These are phyloP conservation scores for Chitala chitala DNA, from an alignment of 2,113 vertebrate genomes.

Conservation along the genomic window DNA sequence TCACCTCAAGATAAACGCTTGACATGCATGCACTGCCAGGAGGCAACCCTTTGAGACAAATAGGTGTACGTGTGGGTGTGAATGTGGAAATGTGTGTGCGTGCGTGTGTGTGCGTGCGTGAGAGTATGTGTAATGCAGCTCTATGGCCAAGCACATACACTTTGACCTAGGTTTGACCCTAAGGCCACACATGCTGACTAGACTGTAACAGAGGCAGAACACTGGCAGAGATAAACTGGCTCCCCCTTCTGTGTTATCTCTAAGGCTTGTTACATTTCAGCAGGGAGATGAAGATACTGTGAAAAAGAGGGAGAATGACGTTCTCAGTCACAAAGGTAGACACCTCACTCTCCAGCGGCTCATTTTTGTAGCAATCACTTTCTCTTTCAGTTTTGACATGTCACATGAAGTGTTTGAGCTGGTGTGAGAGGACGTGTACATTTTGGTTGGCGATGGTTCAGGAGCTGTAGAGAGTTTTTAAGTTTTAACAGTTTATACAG, in stretches of 20 bases:
- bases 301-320: neutral
- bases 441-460: neutral
- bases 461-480: neutral
- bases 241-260: slow-evolving; percentile 50
- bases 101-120: neutral
- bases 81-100: neutral
- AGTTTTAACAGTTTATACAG: neutral
- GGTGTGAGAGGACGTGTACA: slow-evolving; percentile 9
- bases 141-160: neutral
- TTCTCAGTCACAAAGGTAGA: neutral
- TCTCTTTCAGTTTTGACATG: slow-evolving; percentile 51
- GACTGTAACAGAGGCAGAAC: neutral
- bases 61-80: neutral
- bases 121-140: neutral
- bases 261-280: slow-evolving; percentile 63
- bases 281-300: slow-evolving; percentile 19
- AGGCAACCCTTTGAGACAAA: neutral
- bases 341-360: slow-evolving; percentile 47
- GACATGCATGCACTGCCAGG: neutral
- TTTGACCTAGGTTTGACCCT: slow-evolving; percentile 9
- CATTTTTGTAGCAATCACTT: slow-evolving; percentile 60
- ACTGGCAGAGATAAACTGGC: neutral
- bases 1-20: neutral
- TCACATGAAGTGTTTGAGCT: slow-evolving; percentile 40
- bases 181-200: neutral